Evolutionary conservation across 2,888 invertebrate genomes (phyloP), one percentile per base, ranked within the genome.

Genomic region (Bombylius major): DNA sequence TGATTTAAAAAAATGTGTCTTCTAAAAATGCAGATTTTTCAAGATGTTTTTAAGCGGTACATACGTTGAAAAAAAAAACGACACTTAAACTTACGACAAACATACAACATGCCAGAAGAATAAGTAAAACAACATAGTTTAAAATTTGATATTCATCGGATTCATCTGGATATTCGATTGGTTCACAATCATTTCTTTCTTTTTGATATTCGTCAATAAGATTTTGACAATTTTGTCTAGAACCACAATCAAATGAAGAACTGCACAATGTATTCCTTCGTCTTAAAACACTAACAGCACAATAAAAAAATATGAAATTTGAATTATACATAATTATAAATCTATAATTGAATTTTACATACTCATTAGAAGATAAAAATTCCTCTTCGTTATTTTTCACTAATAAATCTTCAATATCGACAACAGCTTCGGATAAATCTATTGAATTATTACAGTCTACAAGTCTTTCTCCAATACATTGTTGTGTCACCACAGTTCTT

Each of bases 51-150:
- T 23, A 1, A 23, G 23, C 23, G 23, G 23, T 23, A 23, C 23
- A 23, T 3, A 23, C 23, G 3, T 23, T n/a, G n/a, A n/a, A n/a
- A n/a, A 23, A 23, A 23, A 23, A 23, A 23, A 23, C 23, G n/a
- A n/a, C n/a, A 45, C 44, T n/a, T 8, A 34, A 56, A 80, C 86
- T 80, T 70, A 91, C 91, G 68, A 93, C 85, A 74, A 94, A 90
- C 89, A 94, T 93, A 47, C 89, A 88, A 63, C 88, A 83, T 54
- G 85, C 77, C 60, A 93, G 78, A 31, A 89, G 76, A 57, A 95
- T 84, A 54, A 94, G 76, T 50, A 95, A 78, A 36, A 91, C 85
- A 39, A 89, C 83, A 69, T 95, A 94, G 60, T 87, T 80, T 60
- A 90, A 76, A 60, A 86, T 81, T 70, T 92, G 90, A 6, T 82